Percentiles rank a stretch among this genome's conserved stretches.
Evolutionary conservation across 2,888 invertebrate genomes (phyloP).

Genomic region (Psylliodes chrysocephalus): DNA sequence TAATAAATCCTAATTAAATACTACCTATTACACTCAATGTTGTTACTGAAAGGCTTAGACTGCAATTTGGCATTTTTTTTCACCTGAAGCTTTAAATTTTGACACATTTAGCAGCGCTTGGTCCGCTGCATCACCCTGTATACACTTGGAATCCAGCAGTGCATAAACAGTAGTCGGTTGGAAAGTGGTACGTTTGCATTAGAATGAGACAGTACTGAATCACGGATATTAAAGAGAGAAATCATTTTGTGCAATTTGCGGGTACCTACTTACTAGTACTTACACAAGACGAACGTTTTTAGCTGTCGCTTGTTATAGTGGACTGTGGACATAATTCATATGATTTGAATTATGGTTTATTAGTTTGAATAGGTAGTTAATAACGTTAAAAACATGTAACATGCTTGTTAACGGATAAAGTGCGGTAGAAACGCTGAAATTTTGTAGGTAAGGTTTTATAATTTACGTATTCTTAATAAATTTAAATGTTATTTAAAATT

Average conservation of each 20-base stretch:
- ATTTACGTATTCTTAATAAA: no score
- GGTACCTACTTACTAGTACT: background rate
- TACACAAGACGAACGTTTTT: background rate
- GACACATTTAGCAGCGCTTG: no score
- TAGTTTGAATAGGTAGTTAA: no score
- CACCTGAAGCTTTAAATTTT: no score
- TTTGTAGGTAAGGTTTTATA: background rate
- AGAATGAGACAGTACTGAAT: background rate
- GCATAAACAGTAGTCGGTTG: constrained; percentile 6
- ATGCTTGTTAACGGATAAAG: no score
- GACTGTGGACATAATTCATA: background rate
- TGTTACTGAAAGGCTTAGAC: no score
- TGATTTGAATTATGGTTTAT: background rate
- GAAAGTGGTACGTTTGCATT: background rate
- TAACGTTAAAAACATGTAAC: no score
- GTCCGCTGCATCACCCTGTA: no score
- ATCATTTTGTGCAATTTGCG: background rate
- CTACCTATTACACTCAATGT: no score
- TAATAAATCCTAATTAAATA: no score
- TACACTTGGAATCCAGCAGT: background rate
- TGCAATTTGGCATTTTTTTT: no score
- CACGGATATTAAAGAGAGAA: background rate
- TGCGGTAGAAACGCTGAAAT: background rate
- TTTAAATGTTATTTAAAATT: no score
- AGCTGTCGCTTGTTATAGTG: background rate